phyloP scores from a whole-genome alignment of 2,797 vertebrate genomes.

The Danio albolineatus region DNA sequence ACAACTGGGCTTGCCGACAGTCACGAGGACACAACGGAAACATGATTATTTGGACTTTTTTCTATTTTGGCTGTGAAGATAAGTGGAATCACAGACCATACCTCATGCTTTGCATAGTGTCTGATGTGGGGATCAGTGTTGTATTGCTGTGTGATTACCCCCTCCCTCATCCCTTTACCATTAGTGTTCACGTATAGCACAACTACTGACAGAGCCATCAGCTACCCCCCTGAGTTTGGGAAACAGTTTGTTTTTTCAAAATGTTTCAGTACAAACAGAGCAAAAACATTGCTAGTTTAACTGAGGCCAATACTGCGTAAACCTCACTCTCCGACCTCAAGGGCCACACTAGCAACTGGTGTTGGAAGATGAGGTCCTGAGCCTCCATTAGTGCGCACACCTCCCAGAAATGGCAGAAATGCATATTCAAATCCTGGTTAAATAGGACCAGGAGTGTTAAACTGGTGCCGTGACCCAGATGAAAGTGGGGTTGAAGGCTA shows the following conservation, averaged over 20 bases:
- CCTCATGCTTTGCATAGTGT: slow-evolving; percentile 35
- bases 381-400: no score
- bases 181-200: slow-evolving; percentile 70
- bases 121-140: slow-evolving; percentile 44
- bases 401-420: no score
- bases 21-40: neutral
- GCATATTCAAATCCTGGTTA: no score
- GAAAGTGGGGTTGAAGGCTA: no score
- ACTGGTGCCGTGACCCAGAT: neutral
- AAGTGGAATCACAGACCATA: slow-evolving; percentile 11
- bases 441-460: neutral
- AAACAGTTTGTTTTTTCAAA: slow-evolving; percentile 55
- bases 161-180: slow-evolving; percentile 68
- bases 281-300: no score
- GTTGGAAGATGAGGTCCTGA: no score
- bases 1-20: slow-evolving; percentile 12
- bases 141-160: slow-evolving; percentile 63
- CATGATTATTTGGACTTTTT: neutral
- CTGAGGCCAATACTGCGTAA: no score
- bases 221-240: slow-evolving; percentile 80
- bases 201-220: slow-evolving; percentile 77
- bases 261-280: no score
- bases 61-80: slow-evolving; percentile 16
- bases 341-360: no score
- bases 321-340: no score